These are phyloP conservation scores for Catocala nupta DNA, from an alignment of 2,888 invertebrate species.

Conservation along the genomic window DNA sequence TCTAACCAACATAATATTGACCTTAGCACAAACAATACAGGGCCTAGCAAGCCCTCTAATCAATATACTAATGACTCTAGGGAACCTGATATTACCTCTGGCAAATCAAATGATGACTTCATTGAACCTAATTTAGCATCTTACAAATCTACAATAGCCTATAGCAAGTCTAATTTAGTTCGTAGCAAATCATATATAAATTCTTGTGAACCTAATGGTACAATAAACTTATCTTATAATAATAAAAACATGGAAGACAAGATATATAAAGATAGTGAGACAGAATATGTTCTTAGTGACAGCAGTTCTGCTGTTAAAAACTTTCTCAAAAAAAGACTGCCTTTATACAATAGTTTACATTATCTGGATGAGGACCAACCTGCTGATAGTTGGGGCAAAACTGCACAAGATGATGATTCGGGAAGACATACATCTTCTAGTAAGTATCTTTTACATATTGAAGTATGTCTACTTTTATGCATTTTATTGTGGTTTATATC, in stretches of 20 bases:
- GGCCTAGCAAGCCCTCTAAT: neutral
- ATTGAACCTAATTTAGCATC: too few relatives aligned
- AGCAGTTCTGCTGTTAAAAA: conserved; percentile 54
- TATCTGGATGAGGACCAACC: conserved; percentile 38
- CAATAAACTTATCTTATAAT: neutral
- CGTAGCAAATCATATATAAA: neutral
- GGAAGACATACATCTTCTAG: conserved; percentile 67
- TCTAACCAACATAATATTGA: neutral
- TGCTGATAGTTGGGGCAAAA: conserved; percentile 30
- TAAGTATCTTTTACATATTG: conserved; percentile 50
- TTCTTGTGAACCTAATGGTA: neutral
- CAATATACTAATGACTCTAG: too few relatives aligned
- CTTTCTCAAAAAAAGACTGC: conserved; percentile 63
- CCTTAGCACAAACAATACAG: neutral
- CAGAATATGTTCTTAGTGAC: neutral
- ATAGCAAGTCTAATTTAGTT: neutral
- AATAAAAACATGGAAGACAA: conserved; percentile 5
- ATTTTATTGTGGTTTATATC: neutral
- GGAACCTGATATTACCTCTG: too few relatives aligned
- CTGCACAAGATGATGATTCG: conserved; percentile 61
- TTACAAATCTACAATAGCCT: too few relatives aligned
- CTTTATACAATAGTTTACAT: conserved; percentile 50
- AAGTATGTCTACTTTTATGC: neutral
- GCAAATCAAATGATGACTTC: too few relatives aligned
- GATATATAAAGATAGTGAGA: conserved; percentile 20